A percentile compares a stretch with the other conserved stretches of the same genome.
Conservation (phyloP, 2,113 vertebrate genomes). For the Siniperca chuatsi region DNA sequence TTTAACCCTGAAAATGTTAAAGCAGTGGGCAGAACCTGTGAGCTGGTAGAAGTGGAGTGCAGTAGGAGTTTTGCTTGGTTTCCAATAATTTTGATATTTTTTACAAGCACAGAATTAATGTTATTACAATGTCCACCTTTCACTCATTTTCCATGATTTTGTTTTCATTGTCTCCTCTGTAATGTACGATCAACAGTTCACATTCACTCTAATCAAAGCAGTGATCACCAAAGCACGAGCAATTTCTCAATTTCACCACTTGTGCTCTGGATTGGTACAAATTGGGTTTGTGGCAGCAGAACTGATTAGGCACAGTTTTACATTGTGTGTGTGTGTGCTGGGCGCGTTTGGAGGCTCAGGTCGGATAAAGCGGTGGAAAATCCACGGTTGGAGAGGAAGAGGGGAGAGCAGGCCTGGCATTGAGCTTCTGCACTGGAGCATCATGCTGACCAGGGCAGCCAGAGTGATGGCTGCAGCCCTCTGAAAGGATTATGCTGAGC, state of each 20-base stretch:
- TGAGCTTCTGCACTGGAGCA: constrained; percentile 81
- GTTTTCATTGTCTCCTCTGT: constrained; percentile 11
- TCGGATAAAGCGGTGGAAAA: constrained; percentile 83
- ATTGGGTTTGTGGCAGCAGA: constrained; percentile 70
- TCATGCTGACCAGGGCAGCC: constrained; percentile 78
- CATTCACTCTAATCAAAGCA: constrained; percentile 24
- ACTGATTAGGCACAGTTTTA: constrained; percentile 85
- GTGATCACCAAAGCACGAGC: constrained; percentile 32
- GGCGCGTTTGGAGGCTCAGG: constrained; percentile 69
- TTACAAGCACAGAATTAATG: neutral
- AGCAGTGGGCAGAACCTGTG: constrained; percentile 9
- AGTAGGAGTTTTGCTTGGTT: constrained; percentile 6
- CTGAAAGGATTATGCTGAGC: constrained; percentile 85
- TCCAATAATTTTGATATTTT: neutral
- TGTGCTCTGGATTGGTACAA: constrained; percentile 62
- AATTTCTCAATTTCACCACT: constrained; percentile 52
- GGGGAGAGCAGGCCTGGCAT: constrained; percentile 69
- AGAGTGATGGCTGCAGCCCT: constrained; percentile 38
- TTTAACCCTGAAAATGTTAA: constrained; percentile 28
- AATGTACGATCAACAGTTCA: constrained; percentile 15
- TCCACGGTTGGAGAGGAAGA: constrained; percentile 77
- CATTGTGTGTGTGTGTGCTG: constrained; percentile 75
- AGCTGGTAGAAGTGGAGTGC: neutral
- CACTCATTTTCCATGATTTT: neutral
- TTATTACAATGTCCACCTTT: neutral